phyloP scores from a whole-genome alignment of 2,888 invertebrate genomes.

The Koerneria pararmatus region DNA sequence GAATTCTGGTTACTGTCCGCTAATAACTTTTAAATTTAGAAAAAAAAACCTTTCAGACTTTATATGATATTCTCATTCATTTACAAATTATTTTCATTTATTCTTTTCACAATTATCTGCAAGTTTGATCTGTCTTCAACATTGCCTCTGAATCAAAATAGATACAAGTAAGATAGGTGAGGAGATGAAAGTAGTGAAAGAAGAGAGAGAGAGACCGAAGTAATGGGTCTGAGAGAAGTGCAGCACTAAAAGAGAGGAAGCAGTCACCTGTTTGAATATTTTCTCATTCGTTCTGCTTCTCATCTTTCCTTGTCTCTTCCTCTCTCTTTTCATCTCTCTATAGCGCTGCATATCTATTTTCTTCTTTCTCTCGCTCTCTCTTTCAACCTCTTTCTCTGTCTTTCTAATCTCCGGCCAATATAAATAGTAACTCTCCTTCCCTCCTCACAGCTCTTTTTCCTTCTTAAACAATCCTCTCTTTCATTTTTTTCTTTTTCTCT shows the following conservation, averaged over 20 bases:
- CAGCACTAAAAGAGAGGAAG: slow-evolving; percentile 24
- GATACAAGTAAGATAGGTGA: too few species aligned
- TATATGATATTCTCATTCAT: too few species aligned
- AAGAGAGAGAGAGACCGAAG: slow-evolving; percentile 5
- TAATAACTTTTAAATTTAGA: too few species aligned
- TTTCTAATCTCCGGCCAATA: neutral
- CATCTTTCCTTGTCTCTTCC: neutral
- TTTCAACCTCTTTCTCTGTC: neutral
- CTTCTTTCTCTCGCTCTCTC: slow-evolving; percentile 5
- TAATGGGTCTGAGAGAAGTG: slow-evolving; percentile 19
- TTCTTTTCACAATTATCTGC: too few species aligned
- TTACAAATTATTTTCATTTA: too few species aligned
- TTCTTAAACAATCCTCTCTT: neutral
- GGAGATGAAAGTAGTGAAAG: slow-evolving; percentile 5
- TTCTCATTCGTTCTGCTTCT: slow-evolving; percentile 19
- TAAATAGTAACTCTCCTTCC: neutral
- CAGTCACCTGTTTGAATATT: slow-evolving; percentile 21
- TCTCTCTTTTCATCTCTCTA: slow-evolving; percentile 2
- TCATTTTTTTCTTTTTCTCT: neutral
- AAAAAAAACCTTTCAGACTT: too few species aligned
- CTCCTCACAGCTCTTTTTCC: neutral
- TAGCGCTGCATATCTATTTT: neutral
- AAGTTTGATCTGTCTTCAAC: too few species aligned
- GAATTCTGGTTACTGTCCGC: too few species aligned
- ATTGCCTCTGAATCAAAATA: too few species aligned